These are phyloP conservation scores for Stigmatopora nigra DNA, from an alignment of 2,113 vertebrate species.

Conservation along the genomic window DNA sequence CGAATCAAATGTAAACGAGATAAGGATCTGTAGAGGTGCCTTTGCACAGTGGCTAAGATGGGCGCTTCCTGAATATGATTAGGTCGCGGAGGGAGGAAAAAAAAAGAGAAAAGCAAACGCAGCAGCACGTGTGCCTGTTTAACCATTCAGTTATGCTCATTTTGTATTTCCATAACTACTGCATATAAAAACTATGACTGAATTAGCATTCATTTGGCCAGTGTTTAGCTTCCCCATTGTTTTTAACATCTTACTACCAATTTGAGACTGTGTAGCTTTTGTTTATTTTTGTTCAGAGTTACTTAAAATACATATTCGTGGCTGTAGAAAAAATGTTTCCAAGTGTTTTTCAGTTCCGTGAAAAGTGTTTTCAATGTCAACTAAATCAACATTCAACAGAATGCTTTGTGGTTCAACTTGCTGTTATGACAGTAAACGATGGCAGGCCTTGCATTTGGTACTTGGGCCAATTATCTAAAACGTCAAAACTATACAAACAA, in stretches of 20 bases:
- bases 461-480: not conserved
- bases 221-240: not conserved
- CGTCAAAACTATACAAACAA: too few relatives aligned
- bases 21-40: slow-evolving; percentile 53
- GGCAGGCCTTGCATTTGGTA: not conserved
- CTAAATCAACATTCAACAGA: too few relatives aligned
- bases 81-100: slow-evolving; percentile 16
- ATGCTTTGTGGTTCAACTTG: not conserved
- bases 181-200: slow-evolving; percentile 31
- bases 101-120: not conserved
- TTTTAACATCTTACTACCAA: not conserved
- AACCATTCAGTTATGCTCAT: slow-evolving; percentile 28
- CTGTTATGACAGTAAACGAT: not conserved
- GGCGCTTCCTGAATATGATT: slow-evolving; percentile 45
- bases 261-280: not conserved
- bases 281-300: too few relatives aligned
- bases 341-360: not conserved
- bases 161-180: slow-evolving; percentile 22
- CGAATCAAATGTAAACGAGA: slow-evolving; percentile 62
- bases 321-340: not conserved
- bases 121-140: slow-evolving; percentile 26
- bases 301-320: not conserved
- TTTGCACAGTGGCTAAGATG: slow-evolving; percentile 40
- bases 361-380: not conserved
- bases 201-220: not conserved